Percentiles rank a stretch among this genome's conserved stretches.
These are phyloP conservation scores for Discoglossus pictus DNA, from an alignment of 2,797 vertebrate species.

Conservation along the genomic window DNA sequence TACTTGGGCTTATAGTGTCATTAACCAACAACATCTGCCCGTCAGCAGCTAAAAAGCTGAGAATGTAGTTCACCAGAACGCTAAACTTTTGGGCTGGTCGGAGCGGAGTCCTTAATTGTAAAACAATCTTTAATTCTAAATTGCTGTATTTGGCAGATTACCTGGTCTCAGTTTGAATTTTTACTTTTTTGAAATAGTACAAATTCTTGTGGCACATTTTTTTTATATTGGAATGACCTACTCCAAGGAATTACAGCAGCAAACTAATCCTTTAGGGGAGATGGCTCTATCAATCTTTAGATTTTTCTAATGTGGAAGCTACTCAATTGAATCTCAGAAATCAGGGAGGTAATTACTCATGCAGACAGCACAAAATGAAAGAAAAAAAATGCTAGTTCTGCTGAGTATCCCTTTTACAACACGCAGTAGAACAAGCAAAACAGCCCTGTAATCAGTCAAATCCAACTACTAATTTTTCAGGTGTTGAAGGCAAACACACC, in stretches of 20 bases:
- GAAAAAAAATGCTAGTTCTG: slow-evolving; percentile 85
- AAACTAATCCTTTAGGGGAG: slow-evolving; percentile 79
- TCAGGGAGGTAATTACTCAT: slow-evolving; percentile 96
- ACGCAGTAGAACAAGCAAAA: slow-evolving; percentile 80
- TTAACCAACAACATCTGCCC: not conserved
- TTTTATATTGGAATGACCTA: slow-evolving; percentile 79
- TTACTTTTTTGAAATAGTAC: slow-evolving; percentile 68
- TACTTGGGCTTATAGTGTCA: slow-evolving; percentile 4
- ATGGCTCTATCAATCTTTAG: slow-evolving; percentile 87
- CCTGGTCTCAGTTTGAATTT: slow-evolving; percentile 48
- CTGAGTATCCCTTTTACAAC: slow-evolving; percentile 93
- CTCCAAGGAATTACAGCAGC: slow-evolving; percentile 81
- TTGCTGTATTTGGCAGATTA: not conserved
- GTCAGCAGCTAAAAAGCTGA: not conserved
- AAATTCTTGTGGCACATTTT: slow-evolving; percentile 77
- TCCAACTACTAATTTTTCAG: slow-evolving; percentile 89
- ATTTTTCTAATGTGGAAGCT: slow-evolving; percentile 85
- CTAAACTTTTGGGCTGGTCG: not conserved
- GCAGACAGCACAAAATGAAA: slow-evolving; percentile 90
- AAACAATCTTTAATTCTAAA: not conserved
- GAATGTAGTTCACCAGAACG: slow-evolving; percentile 2
- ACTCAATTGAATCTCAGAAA: slow-evolving; percentile 90
- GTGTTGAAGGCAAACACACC: slow-evolving; percentile 79
- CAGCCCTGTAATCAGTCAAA: slow-evolving; percentile 91
- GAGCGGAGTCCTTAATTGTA: not conserved